Conservation (phyloP, 2,113 vertebrate genomes). For the Phaethon lepturus region DNA sequence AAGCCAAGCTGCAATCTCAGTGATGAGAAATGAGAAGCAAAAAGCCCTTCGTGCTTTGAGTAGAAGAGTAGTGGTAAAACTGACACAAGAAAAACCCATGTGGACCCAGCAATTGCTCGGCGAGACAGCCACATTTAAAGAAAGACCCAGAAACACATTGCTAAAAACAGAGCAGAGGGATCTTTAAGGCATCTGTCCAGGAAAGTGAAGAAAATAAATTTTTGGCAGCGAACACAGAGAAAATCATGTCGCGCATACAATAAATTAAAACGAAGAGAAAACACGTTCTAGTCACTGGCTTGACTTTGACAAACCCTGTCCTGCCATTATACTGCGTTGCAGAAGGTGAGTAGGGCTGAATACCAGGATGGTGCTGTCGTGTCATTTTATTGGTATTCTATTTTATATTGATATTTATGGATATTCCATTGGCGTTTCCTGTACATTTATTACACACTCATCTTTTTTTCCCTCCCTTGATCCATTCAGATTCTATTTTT, state of each 20-base stretch:
- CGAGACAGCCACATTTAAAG: background rate
- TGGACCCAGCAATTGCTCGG: background rate
- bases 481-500: background rate
- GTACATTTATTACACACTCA: background rate
- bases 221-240: background rate
- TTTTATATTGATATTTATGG: background rate
- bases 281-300: background rate
- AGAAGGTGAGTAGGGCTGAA: background rate
- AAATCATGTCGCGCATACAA: background rate
- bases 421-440: background rate
- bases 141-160: background rate
- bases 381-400: background rate
- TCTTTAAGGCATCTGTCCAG: background rate
- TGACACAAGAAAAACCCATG: background rate
- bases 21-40: background rate
- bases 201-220: background rate
- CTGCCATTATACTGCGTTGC: fast-evolving
- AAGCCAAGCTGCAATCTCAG: background rate
- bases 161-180: background rate
- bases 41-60: background rate
- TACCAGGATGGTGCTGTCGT: fast-evolving
- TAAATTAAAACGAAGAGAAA: background rate
- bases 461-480: background rate
- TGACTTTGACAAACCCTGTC: background rate
- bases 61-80: background rate